These are phyloP conservation scores for Plestiodon gilberti DNA, from an alignment of 2,113 vertebrate species.

Conservation along the genomic window DNA sequence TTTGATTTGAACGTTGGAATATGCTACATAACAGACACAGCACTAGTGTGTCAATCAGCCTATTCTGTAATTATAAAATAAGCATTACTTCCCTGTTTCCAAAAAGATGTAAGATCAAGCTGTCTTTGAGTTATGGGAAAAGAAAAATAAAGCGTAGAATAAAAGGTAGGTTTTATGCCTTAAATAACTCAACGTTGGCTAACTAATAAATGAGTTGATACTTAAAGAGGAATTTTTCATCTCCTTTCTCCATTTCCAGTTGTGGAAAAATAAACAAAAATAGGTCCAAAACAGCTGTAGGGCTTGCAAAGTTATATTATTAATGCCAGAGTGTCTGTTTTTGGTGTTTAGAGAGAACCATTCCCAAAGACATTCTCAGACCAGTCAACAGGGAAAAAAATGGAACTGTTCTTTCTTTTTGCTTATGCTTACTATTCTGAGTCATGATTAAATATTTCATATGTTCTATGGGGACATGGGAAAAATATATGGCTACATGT, in stretches of 20 bases:
- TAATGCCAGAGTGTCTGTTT: constrained; percentile 36
- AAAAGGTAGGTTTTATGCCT: neutral
- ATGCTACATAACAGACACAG: neutral
- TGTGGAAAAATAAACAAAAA: constrained; percentile 30
- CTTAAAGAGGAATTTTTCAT: constrained; percentile 26
- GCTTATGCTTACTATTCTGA: constrained; percentile 14
- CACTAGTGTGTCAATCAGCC: neutral
- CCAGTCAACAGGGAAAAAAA: neutral
- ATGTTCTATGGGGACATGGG: neutral
- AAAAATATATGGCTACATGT: constrained; percentile 7
- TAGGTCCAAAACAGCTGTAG: neutral
- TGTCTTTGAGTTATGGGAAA: neutral
- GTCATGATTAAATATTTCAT: constrained; percentile 7
- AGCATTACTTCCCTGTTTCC: neutral
- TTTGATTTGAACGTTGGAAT: neutral
- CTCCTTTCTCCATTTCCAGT: constrained; percentile 18
- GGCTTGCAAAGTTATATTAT: constrained; percentile 48
- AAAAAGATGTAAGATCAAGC: neutral
- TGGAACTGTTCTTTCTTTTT: constrained; percentile 11
- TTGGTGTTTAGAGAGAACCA: neutral
- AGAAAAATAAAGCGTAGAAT: constrained; percentile 27
- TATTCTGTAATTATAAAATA: neutral
- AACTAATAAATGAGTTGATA: neutral
- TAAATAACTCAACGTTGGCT: constrained; percentile 3
- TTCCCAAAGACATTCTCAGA: constrained; percentile 32